Percentiles rank a stretch among this genome's conserved stretches.
Conservation (phyloP, 2,888 invertebrate genomes). For the Cremastinae sp. region DNA sequence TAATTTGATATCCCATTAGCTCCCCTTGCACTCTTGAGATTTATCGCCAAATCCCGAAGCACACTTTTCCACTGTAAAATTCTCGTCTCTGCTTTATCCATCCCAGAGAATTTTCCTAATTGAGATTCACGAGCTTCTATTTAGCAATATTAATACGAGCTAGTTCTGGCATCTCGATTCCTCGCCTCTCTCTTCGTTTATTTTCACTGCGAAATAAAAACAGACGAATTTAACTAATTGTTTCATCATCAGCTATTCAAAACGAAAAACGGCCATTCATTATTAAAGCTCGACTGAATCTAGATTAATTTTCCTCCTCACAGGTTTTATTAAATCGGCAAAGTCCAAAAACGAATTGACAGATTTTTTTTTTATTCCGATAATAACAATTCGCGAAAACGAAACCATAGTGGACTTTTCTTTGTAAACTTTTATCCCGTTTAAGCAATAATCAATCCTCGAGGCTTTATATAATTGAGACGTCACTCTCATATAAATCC, state of each 20-base stretch:
- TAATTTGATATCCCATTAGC: slow-evolving; percentile 70
- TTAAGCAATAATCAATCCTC: slow-evolving; percentile 14
- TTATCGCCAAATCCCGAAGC: slow-evolving; percentile 64
- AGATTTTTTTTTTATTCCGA: background rate
- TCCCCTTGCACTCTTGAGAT: slow-evolving; percentile 69
- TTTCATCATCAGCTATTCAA: slow-evolving; percentile 48
- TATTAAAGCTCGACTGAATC: background rate
- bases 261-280: slow-evolving; percentile 31
- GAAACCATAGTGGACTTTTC: no score
- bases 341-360: background rate
- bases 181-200: no score
- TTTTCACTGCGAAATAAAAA: no score
- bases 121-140: slow-evolving; percentile 62
- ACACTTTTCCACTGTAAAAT: slow-evolving; percentile 12
- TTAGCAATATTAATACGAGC: slow-evolving; percentile 53
- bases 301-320: background rate
- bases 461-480: slow-evolving; percentile 53
- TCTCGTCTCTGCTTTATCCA: slow-evolving; percentile 11
- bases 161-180: no score
- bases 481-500: slow-evolving; percentile 54
- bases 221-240: slow-evolving; percentile 43
- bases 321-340: background rate
- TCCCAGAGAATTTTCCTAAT: slow-evolving; percentile 52
- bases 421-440: no score
- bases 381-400: background rate